Percentiles rank a stretch among this genome's conserved stretches.
These are phyloP conservation scores for Oryctolagus cuniculus DNA, from an alignment of 2,113 vertebrate genomes.

Conservation along the genomic window mOryCun1.1 NC_091440.1:135084501-135085000, in stretches of 20 bases:
- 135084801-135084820: background rate
- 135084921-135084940: background rate
- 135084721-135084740: slow-evolving; percentile 39
- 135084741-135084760: background rate
- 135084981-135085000: background rate
- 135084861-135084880: background rate
- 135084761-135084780: slow-evolving; percentile 12
- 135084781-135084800: background rate
- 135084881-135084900: slow-evolving; percentile 8
- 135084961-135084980: background rate
- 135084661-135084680: background rate
- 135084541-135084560: no score
- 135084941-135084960: slow-evolving; percentile 7
- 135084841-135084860: background rate
- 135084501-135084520: no score
- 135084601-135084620: background rate
- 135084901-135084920: slow-evolving; percentile 35
- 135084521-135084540: no score
- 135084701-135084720: background rate
- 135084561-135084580: no score
- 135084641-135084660: slow-evolving; percentile 2
- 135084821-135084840: background rate
- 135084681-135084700: background rate
- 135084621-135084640: slow-evolving; percentile 43
- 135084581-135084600: background rate